Percentiles rank a stretch among this genome's conserved stretches.
These are phyloP conservation scores for Indri indri DNA, from an alignment of 2,113 vertebrate species.

Conservation along the genomic window DNA sequence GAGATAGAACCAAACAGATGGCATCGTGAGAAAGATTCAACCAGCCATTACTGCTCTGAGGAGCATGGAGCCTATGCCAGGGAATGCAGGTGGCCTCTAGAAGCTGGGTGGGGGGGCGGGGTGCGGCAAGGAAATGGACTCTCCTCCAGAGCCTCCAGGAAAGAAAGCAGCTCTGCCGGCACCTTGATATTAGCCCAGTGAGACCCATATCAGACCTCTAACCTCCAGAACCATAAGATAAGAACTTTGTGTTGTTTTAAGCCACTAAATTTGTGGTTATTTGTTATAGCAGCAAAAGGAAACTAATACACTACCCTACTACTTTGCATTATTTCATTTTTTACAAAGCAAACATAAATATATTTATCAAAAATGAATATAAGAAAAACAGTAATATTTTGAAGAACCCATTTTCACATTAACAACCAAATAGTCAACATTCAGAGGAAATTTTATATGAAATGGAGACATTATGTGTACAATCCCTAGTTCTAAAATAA, in stretches of 20 bases:
- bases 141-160: not conserved
- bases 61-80: no score
- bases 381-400: not conserved
- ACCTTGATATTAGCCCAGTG: not conserved
- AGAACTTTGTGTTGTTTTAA: not conserved
- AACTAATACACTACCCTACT: not conserved
- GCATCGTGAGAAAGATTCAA: not conserved
- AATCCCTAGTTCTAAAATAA: slow-evolving; percentile 1
- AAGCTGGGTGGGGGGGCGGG: not conserved
- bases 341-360: not conserved
- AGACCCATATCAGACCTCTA: not conserved
- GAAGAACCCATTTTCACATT: not conserved
- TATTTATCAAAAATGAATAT: slow-evolving; percentile 19
- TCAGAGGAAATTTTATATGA: not conserved
- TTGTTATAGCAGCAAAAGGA: not conserved
- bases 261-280: not conserved
- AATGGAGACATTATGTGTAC: not conserved
- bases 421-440: not conserved
- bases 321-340: not conserved
- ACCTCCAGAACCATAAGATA: not conserved
- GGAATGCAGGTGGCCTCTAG: not conserved
- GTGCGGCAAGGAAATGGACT: not conserved
- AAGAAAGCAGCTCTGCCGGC: not conserved
- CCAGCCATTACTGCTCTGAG: not conserved
- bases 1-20: not conserved